These are phyloP conservation scores for Xenops minutus DNA, from an alignment of 2,797 vertebrate species.

Conservation along the genomic window DNA sequence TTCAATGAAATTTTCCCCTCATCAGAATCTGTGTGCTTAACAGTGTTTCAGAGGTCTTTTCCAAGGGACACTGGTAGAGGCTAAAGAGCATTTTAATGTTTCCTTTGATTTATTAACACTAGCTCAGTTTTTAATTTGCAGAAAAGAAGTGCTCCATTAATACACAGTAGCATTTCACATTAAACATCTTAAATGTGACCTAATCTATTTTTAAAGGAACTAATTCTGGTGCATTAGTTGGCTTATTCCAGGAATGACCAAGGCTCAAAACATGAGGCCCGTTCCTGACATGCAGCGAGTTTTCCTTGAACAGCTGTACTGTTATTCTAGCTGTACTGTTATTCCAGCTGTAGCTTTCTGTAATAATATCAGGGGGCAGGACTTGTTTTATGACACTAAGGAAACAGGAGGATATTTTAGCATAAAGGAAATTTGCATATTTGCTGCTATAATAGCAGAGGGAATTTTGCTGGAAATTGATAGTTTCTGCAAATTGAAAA, in stretches of 20 bases:
- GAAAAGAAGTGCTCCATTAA: neutral
- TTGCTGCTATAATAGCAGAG: neutral
- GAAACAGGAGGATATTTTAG: neutral
- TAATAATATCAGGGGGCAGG: neutral
- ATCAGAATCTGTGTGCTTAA: neutral
- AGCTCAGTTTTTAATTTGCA: neutral
- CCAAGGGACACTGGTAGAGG: neutral
- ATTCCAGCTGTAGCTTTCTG: neutral
- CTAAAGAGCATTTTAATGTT: conserved; percentile 1
- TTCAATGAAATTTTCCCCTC: neutral
- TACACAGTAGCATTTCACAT: neutral
- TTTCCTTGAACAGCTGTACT: neutral
- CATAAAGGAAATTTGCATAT: neutral
- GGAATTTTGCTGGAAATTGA: neutral
- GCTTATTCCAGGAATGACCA: neutral
- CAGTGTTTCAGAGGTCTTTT: neutral
- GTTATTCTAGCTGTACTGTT: neutral
- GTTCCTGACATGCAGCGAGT: neutral
- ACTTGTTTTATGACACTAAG: neutral
- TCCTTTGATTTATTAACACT: conserved; percentile 33
- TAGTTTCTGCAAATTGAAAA: neutral
- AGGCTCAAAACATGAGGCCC: neutral
- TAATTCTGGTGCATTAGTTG: neutral
- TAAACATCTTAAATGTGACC: neutral
- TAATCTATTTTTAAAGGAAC: neutral